Evolutionary conservation across 2,888 invertebrate species (phyloP).

Genomic region (Orthosia gothica): DNA sequence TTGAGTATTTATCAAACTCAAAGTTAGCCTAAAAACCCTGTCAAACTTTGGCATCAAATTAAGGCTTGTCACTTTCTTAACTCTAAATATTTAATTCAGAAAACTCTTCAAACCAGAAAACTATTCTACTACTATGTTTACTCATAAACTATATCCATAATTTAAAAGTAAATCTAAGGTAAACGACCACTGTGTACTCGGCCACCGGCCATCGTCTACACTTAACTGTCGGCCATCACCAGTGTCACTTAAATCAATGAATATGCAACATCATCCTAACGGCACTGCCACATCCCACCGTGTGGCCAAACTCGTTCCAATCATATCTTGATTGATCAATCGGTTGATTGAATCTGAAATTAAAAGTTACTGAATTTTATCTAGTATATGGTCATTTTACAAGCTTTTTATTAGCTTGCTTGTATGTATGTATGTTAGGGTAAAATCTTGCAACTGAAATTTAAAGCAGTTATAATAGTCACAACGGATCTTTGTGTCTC

Average conservation of each 20-base stretch:
- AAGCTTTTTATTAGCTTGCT: no score
- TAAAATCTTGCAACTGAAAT: no score
- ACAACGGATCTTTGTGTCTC: no score
- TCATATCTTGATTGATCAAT: constrained; percentile 62
- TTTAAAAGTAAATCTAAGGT: constrained; percentile 33
- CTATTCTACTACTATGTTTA: no score
- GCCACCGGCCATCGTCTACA: constrained; percentile 7
- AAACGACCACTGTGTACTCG: constrained; percentile 36
- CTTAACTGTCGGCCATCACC: constrained; percentile 42
- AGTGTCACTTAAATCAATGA: constrained; percentile 58
- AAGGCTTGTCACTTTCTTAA: no score
- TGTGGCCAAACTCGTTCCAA: constrained; percentile 50
- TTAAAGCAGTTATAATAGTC: no score
- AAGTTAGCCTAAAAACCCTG: no score
- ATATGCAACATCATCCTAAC: constrained; percentile 58
- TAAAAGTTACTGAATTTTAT: constrained; percentile 29
- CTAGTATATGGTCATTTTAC: constrained; percentile 4
- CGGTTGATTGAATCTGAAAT: constrained; percentile 51
- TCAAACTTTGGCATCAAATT: no score
- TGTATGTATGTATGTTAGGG: no score
- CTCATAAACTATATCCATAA: constrained; percentile 2
- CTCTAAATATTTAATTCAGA: no score
- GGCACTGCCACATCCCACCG: constrained; percentile 50
- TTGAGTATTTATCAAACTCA: no score
- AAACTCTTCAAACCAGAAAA: no score